These are phyloP conservation scores for Hoplostethus atlanticus DNA, from an alignment of 2,797 vertebrate species.

Conservation along the genomic window DNA sequence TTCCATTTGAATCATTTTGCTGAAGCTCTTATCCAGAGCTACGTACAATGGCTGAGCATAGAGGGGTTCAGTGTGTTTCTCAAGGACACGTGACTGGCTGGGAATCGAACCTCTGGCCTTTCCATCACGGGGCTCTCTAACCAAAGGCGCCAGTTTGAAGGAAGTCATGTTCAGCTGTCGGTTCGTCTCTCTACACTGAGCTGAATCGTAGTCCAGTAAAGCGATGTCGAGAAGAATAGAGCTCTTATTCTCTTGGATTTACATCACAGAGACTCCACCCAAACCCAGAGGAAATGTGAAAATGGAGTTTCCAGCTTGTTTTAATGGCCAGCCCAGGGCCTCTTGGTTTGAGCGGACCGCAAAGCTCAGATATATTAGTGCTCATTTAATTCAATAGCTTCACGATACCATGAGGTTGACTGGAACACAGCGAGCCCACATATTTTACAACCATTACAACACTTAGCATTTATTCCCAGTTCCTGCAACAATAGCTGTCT, in stretches of 20 bases:
- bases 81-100: slow-evolving; percentile 51
- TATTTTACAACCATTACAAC: slow-evolving; percentile 54
- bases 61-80: not conserved
- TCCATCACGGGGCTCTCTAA: slow-evolving; percentile 61
- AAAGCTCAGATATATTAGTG: slow-evolving; percentile 64
- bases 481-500: slow-evolving; percentile 59
- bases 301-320: slow-evolving; percentile 75
- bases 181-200: slow-evolving; percentile 57
- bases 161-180: slow-evolving; percentile 53
- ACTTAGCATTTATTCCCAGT: slow-evolving; percentile 55
- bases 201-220: slow-evolving; percentile 68
- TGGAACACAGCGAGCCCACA: slow-evolving; percentile 25
- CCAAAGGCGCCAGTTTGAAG: slow-evolving; percentile 28
- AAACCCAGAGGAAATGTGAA: slow-evolving; percentile 79
- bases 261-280: slow-evolving; percentile 79
- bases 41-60: too few relatives aligned
- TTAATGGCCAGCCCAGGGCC: slow-evolving; percentile 70
- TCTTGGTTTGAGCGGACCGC: slow-evolving; percentile 71
- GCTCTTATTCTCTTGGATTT: slow-evolving; percentile 74
- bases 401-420: slow-evolving; percentile 53
- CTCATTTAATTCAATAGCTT: slow-evolving; percentile 54
- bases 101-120: slow-evolving; percentile 65
- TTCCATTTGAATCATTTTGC: too few relatives aligned
- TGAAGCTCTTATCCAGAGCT: too few relatives aligned
- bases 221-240: slow-evolving; percentile 70